Evolutionary conservation across 1,140 invertebrate genomes (phyloP).

Genomic region (Scaptodrosophila lebanonensis): DNA sequence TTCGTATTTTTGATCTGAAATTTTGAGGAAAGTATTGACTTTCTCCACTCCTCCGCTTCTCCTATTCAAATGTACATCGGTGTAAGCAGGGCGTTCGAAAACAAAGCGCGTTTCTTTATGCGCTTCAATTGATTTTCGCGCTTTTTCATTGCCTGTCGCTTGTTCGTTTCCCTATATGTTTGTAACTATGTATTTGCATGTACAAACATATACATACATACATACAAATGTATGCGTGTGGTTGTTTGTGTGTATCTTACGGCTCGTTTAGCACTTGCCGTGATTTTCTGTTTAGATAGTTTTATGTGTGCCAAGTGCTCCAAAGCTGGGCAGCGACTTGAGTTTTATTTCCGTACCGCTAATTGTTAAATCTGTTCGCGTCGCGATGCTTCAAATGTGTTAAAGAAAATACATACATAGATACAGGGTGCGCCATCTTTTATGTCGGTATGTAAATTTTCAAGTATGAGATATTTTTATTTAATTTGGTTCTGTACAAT

Average conservation of each 20-base stretch:
- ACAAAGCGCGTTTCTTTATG: conserved; percentile 66
- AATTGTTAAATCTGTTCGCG: conserved; percentile 33
- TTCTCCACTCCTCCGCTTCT: conserved; percentile 32
- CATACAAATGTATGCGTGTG: too few relatives aligned
- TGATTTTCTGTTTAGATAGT: conserved; percentile 62
- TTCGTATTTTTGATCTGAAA: too few relatives aligned
- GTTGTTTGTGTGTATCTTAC: too few relatives aligned
- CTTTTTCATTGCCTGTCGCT: too few relatives aligned
- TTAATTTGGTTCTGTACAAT: too few relatives aligned
- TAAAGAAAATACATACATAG: too few relatives aligned
- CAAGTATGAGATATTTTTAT: too few relatives aligned
- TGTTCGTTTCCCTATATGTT: not conserved
- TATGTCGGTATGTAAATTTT: too few relatives aligned
- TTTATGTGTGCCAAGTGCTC: conserved; percentile 4
- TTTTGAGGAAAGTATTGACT: too few relatives aligned
- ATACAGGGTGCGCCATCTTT: too few relatives aligned
- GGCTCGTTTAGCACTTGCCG: conserved; percentile 45
- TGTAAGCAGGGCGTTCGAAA: conserved; percentile 32
- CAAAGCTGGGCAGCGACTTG: conserved; percentile 6
- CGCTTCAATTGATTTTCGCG: conserved; percentile 65
- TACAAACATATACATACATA: too few relatives aligned
- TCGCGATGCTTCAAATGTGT: not conserved
- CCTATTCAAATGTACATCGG: conserved; percentile 51
- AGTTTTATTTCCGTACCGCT: conserved; percentile 49
- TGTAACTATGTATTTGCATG: not conserved